Evolutionary conservation across 1,140 invertebrate species (phyloP).

Genomic region (Nephotettix cincticeps): DNA sequence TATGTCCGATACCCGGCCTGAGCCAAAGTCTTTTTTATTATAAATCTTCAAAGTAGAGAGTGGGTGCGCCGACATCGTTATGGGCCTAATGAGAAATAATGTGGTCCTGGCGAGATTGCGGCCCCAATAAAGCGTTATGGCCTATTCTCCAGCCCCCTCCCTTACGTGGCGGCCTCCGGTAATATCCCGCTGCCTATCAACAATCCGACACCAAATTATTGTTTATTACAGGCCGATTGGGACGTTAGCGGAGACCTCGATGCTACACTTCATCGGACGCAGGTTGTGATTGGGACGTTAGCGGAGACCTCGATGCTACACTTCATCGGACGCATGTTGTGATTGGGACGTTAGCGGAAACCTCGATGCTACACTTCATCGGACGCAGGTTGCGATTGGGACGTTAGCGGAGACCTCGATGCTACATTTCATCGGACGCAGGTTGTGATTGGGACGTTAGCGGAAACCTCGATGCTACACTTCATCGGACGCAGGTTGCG

Average conservation of each 20-base stretch:
- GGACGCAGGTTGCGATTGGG: no score
- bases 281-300: no score
- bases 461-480: no score
- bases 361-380: no score
- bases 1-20: constrained; percentile 31
- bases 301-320: no score
- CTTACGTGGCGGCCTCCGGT: background rate
- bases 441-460: no score
- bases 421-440: no score
- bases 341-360: no score
- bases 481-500: no score
- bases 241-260: background rate
- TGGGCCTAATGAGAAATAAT: constrained; percentile 30
- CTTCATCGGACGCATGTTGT: no score
- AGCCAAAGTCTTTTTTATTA: constrained; percentile 36
- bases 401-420: no score
- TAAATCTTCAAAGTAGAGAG: constrained; percentile 32
- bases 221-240: constrained; percentile 15
- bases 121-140: constrained; percentile 20
- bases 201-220: constrained; percentile 9
- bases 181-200: background rate
- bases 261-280: background rate
- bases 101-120: constrained; percentile 5
- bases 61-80: constrained; percentile 14
- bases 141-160: constrained; percentile 14